Percentiles rank a stretch among this genome's conserved stretches.
Evolutionary conservation across 2,888 invertebrate species (phyloP).

Genomic region (Oscheius sp.): DNA sequence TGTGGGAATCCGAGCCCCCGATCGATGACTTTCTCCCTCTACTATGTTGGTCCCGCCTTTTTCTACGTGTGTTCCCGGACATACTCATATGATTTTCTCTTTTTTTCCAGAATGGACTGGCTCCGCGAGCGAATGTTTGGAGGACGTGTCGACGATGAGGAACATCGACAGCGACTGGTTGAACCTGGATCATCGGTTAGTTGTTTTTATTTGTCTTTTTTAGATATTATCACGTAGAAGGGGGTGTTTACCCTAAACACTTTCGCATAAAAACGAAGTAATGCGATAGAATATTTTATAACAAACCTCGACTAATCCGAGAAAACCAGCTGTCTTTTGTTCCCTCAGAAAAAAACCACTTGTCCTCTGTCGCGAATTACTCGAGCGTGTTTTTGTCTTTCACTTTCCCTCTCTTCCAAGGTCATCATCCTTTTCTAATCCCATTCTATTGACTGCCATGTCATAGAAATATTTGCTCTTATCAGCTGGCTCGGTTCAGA

Average conservation of each 20-base stretch:
- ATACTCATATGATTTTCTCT: not conserved
- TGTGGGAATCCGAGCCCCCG: constrained; percentile 14
- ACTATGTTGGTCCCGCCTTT: constrained; percentile 18
- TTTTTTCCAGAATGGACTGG: constrained; percentile 21
- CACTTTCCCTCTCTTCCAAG: constrained; percentile 29
- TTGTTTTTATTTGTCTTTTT: constrained; percentile 2
- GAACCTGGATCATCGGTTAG: constrained; percentile 10
- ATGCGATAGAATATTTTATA: too few relatives aligned
- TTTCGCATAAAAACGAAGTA: too few relatives aligned
- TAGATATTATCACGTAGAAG: too few relatives aligned
- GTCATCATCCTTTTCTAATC: not conserved
- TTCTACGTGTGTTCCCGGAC: not conserved
- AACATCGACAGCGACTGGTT: constrained; percentile 12
- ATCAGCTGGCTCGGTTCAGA: constrained; percentile 19
- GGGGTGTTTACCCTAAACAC: too few relatives aligned
- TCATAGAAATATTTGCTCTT: constrained; percentile 3
- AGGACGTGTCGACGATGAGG: constrained; percentile 13
- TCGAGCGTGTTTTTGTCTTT: not conserved
- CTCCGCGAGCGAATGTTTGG: constrained; percentile 25
- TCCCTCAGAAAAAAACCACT: too few relatives aligned
- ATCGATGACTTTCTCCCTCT: constrained; percentile 30
- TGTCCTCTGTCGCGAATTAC: too few relatives aligned
- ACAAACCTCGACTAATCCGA: too few relatives aligned
- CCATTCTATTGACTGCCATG: not conserved
- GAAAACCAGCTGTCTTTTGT: too few relatives aligned